Evolutionary conservation across 30 jellyfish, hydroid and myxozoan species (phyloP).

Genomic region (Hydra vulgaris): DNA sequence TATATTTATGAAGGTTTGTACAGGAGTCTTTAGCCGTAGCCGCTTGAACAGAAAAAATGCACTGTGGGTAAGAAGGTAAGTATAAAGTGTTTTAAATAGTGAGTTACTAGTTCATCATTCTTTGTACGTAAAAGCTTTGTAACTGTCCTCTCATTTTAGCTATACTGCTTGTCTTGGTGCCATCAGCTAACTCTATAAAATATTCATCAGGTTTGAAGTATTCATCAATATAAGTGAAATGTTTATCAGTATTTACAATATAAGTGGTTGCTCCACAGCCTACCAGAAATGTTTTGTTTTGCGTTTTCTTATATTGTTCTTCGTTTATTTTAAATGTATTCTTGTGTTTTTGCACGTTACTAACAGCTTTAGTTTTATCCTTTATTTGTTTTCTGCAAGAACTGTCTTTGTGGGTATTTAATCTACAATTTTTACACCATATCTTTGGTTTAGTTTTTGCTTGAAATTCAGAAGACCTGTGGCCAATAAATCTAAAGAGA

Average conservation of each 20-base stretch:
- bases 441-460: neutral
- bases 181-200: conserved; percentile 42
- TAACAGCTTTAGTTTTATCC: conserved; percentile 24
- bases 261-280: conserved; percentile 72
- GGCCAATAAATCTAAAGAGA: too few species aligned
- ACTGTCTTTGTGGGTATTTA: conserved; percentile 24
- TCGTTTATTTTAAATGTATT: conserved; percentile 31
- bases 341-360: conserved; percentile 4
- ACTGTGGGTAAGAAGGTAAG: conserved; percentile 24
- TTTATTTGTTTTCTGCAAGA: conserved; percentile 13
- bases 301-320: neutral
- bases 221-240: conserved; percentile 27
- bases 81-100: too few species aligned
- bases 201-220: conserved; percentile 46
- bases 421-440: conserved; percentile 33
- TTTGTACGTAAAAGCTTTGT: too few species aligned
- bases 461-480: conserved; percentile 37
- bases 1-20: conserved; percentile 5
- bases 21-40: conserved; percentile 18
- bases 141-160: conserved; percentile 54
- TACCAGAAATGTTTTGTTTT: conserved; percentile 9
- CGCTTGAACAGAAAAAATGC: too few species aligned
- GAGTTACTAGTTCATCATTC: too few species aligned
- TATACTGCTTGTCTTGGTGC: conserved; percentile 40
- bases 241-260: conserved; percentile 20